Evolutionary conservation across 1,140 invertebrate species (phyloP), one percentile per base, ranked within the genome.

Genomic region (Acromyrmex charruanus): DNA sequence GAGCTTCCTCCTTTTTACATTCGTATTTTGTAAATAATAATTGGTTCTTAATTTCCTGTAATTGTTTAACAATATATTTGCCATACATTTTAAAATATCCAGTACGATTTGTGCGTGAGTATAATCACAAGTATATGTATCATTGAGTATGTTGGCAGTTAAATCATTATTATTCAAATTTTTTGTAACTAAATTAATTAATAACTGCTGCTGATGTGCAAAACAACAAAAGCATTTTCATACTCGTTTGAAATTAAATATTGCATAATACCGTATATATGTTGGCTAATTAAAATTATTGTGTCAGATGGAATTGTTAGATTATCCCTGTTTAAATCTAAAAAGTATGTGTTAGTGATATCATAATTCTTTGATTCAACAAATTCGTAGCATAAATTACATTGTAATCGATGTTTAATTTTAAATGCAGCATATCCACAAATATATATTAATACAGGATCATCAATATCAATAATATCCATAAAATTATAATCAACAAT

Each of bases 351-450:
- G 12, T 61, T 61, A 14, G 3, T 28, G 28, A 25, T 61, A 28
- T 61, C 59, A 61, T 61, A 61, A 61, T 61, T 61, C 12, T 61
- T 61, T 16, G 25, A 28, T 61, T 61, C 59, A 28, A 61, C 25
- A 61, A 61, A 61, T 61, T 61, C 25, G 59, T 2, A 28, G 28
- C 25, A 61, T 61, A 61, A 16, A 7, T 61, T 16, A 61, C 59
- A 61, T 4, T 16, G 3, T 28, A 61, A 61, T 28, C 12, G 25
- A 28, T 61, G 10, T 61, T 61, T 61, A 28, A 61, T 61, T 16
- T 61, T 61, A 61, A 61, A 61, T 61, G 25, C 25, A 61, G 25
- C 59, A 61, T 61, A 61, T 14, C 12, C 25, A 28, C 59, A 61
- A 61, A 61, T 61, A 1, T 61, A 61, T 61, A 7, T 61, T 28